phyloP scores from a whole-genome alignment of 2,797 vertebrate species.

The Strix occidentalis region DNA sequence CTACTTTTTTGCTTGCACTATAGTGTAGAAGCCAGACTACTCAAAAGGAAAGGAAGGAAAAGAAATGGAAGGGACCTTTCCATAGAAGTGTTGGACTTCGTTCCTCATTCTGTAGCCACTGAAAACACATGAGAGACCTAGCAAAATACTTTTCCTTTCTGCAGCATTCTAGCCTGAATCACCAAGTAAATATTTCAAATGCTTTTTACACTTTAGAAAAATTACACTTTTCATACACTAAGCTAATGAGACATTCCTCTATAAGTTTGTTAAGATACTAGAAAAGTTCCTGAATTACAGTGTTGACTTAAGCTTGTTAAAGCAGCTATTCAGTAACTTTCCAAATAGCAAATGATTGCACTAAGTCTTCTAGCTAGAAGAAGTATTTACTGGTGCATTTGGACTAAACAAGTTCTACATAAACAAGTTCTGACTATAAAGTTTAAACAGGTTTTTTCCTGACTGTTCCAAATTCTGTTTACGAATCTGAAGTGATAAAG shows the following conservation, averaged over 20 bases:
- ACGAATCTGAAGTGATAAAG: neutral
- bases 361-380: neutral
- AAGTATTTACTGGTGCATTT: neutral
- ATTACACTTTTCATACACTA: neutral
- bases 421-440: neutral
- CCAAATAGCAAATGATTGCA: neutral
- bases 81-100: neutral
- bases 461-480: neutral
- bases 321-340: neutral
- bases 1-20: neutral
- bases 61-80: neutral
- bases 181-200: neutral
- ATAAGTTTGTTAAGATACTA: neutral
- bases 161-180: neutral
- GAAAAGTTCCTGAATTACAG: conserved; percentile 3
- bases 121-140: neutral
- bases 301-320: neutral
- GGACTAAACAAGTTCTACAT: neutral
- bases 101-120: neutral
- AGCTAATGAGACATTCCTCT: neutral
- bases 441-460: neutral
- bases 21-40: neutral
- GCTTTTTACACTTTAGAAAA: conserved; percentile 7
- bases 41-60: neutral
- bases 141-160: neutral